phyloP scores from a whole-genome alignment of 2,113 vertebrate species.

The Lophotis ruficrista region DNA sequence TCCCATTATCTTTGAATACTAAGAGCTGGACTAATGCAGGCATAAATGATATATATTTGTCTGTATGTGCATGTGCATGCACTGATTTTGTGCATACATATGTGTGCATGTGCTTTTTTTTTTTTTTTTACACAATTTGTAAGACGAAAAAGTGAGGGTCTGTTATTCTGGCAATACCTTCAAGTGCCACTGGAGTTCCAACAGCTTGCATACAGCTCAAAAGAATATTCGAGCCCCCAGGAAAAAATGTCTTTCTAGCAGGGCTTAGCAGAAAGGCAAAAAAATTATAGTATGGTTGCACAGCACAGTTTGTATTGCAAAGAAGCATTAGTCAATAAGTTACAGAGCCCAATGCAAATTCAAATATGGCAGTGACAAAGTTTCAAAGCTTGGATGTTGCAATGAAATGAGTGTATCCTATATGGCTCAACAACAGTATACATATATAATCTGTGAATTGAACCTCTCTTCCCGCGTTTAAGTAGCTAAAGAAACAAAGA shows the following conservation, averaged over 20 bases:
- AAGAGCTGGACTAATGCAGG: background rate
- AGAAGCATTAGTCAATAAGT: background rate
- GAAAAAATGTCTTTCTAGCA: background rate
- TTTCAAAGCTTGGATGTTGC: background rate
- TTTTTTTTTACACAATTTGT: background rate
- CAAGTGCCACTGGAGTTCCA: background rate
- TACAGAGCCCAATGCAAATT: constrained; percentile 4
- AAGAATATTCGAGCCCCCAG: background rate
- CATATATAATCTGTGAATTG: background rate
- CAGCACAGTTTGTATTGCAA: background rate
- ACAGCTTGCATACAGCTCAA: background rate
- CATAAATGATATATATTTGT: background rate
- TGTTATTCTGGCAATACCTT: background rate
- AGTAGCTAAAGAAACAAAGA: background rate
- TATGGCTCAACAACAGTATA: background rate
- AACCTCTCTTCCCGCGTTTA: constrained; percentile 10
- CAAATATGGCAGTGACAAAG: constrained; percentile 2
- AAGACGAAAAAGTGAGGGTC: background rate
- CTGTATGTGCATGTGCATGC: background rate
- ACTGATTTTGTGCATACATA: background rate
- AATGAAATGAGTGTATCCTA: background rate
- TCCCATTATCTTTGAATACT: background rate
- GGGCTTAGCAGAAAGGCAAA: background rate
- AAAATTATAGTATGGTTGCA: constrained; percentile 17
- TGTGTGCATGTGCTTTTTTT: fast-evolving